A percentile compares a stretch with the other conserved stretches of the same genome.
These are phyloP conservation scores for Gymnorhina tibicen DNA, from an alignment of 2,113 vertebrate species.

Conservation along the genomic window DNA sequence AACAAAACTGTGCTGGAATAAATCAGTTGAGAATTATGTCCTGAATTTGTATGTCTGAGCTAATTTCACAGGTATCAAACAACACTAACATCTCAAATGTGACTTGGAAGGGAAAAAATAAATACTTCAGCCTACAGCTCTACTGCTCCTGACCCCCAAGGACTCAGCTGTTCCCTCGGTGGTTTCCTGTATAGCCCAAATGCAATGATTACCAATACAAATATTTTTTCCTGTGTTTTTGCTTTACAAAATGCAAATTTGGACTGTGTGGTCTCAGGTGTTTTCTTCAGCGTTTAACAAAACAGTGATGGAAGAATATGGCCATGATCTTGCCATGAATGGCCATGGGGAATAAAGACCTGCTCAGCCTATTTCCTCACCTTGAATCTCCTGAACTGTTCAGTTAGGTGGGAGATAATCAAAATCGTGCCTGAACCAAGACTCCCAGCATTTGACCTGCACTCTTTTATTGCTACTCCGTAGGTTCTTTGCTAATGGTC, in stretches of 20 bases:
- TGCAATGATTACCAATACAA: background rate
- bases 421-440: background rate
- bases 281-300: background rate
- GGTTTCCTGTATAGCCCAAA: background rate
- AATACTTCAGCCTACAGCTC: background rate
- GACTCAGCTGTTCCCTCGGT: background rate
- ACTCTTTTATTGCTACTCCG: background rate
- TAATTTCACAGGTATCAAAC: conserved; percentile 1
- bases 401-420: background rate
- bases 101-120: background rate
- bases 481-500: background rate
- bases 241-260: background rate
- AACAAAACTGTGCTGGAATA: background rate
- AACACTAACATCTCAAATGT: background rate
- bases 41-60: background rate
- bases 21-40: background rate
- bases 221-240: background rate
- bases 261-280: background rate
- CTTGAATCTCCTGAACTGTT: background rate
- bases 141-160: background rate
- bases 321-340: background rate
- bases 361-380: background rate
- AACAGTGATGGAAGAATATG: background rate
- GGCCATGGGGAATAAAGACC: background rate
- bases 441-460: background rate